A percentile compares a stretch with the other conserved stretches of the same genome.
Conservation (phyloP, 2,888 invertebrate genomes). For the Priocnemis perturbator region DNA sequence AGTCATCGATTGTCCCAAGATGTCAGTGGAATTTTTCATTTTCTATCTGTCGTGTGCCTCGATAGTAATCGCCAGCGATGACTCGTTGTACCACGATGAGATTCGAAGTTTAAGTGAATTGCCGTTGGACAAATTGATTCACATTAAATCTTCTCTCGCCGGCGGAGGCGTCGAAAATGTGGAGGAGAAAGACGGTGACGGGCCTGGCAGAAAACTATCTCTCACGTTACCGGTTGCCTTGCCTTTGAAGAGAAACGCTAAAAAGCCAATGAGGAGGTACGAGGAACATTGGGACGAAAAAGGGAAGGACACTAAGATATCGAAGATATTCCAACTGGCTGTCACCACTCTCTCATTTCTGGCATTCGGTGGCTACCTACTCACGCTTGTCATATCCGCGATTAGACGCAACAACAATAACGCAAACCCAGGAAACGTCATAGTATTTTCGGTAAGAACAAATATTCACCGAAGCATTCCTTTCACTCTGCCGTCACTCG, state of each 20-base stretch:
- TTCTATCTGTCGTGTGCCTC: neutral
- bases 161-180: neutral
- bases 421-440: slow-evolving; percentile 61
- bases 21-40: neutral
- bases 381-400: slow-evolving; percentile 86
- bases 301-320: slow-evolving; percentile 80
- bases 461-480: neutral
- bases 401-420: slow-evolving; percentile 79
- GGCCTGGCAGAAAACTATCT: slow-evolving; percentile 36
- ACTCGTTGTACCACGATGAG: slow-evolving; percentile 61
- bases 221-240: slow-evolving; percentile 46
- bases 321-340: slow-evolving; percentile 86
- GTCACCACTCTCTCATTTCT: slow-evolving; percentile 88
- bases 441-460: slow-evolving; percentile 68
- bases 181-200: slow-evolving; percentile 14
- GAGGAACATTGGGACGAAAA: slow-evolving; percentile 77
- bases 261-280: slow-evolving; percentile 63
- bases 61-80: slow-evolving; percentile 16
- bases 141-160: slow-evolving; percentile 77
- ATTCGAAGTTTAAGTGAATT: slow-evolving; percentile 81
- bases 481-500: neutral
- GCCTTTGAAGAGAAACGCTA: slow-evolving; percentile 41
- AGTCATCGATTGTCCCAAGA: neutral
- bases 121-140: slow-evolving; percentile 82
- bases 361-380: slow-evolving; percentile 89